Percentiles rank a stretch among this genome's conserved stretches.
These are phyloP conservation scores for Odontomyia ornata DNA, from an alignment of 2,888 invertebrate species.

Conservation along the genomic window DNA sequence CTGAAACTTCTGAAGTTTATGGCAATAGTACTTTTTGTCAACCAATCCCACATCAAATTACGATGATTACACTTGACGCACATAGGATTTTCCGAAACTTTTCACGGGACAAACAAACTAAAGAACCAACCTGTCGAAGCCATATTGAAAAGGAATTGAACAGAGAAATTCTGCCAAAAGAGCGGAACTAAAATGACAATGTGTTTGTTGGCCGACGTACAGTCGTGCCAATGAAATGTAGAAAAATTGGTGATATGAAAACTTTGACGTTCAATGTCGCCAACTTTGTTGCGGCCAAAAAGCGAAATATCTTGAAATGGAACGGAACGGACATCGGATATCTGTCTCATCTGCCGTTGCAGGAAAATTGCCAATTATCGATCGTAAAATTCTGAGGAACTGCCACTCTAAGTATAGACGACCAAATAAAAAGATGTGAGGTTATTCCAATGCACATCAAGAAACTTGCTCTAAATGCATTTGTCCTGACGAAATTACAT, in stretches of 20 bases:
- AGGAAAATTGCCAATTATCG: too few species aligned
- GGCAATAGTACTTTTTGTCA: not conserved
- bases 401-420: too few species aligned
- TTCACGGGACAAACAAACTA: slow-evolving; percentile 51
- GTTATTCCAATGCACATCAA: too few species aligned
- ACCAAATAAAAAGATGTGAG: too few species aligned
- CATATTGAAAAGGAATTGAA: slow-evolving; percentile 68
- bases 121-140: slow-evolving; percentile 77
- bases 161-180: slow-evolving; percentile 37
- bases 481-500: too few species aligned
- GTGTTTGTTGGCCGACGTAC: slow-evolving; percentile 29
- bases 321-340: too few species aligned
- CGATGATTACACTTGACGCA: not conserved
- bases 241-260: not conserved
- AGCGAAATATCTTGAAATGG: too few species aligned
- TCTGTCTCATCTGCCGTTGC: too few species aligned
- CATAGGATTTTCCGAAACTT: slow-evolving; percentile 32
- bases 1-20: not conserved
- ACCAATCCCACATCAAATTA: not conserved
- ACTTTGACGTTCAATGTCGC: not conserved
- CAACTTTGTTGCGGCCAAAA: not conserved
- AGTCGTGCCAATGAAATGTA: slow-evolving; percentile 17
- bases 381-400: too few species aligned
- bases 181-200: slow-evolving; percentile 31
- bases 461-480: too few species aligned